These are phyloP conservation scores for Conchocele bisecta DNA, from an alignment of 2,888 invertebrate species.

Conservation along the genomic window DNA sequence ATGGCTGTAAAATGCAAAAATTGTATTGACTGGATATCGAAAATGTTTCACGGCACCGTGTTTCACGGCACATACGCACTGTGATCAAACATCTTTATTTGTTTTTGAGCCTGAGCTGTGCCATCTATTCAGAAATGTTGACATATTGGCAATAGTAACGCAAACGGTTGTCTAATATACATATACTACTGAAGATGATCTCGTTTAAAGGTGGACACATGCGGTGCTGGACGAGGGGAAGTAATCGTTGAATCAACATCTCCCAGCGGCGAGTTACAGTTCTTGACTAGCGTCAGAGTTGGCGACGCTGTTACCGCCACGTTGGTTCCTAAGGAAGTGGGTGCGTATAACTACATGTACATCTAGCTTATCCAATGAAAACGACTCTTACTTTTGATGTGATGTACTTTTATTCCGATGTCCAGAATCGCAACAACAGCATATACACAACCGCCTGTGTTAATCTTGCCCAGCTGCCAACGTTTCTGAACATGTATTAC, in stretches of 20 bases:
- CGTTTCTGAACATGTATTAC: no score
- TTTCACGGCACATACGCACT: no score
- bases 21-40: no score
- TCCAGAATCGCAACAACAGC: background rate
- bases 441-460: no score
- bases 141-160: no score
- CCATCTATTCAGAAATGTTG: no score
- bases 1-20: no score
- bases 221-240: slow-evolving; percentile 86
- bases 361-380: background rate
- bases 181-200: background rate
- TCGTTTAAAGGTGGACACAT: slow-evolving; percentile 85
- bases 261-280: slow-evolving; percentile 88
- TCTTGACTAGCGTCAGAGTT: slow-evolving; percentile 48
- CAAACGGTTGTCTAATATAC: background rate
- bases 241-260: slow-evolving; percentile 96
- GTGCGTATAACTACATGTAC: slow-evolving; percentile 42
- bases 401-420: background rate
- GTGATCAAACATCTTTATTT: no score
- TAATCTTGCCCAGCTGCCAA: no score
- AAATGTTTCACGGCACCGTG: no score
- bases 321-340: slow-evolving; percentile 64
- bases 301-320: slow-evolving; percentile 45
- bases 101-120: no score
- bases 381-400: background rate